Evolutionary conservation across 1,140 invertebrate genomes (phyloP).

Genomic region (Theocolax elegans): DNA sequence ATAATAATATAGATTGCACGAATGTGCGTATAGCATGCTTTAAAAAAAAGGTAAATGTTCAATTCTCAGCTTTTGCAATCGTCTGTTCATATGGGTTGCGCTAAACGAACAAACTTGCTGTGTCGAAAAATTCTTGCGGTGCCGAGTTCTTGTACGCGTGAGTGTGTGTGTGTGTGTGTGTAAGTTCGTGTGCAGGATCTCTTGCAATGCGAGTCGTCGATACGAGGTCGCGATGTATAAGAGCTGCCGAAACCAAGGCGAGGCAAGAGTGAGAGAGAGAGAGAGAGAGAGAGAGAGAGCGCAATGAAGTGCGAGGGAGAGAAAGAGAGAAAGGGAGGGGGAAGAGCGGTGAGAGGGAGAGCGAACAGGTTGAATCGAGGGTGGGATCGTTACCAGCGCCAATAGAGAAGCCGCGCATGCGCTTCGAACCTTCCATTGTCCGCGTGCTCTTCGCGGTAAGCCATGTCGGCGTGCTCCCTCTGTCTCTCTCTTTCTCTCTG

Average conservation of each 20-base stretch:
- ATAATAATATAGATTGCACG: too few relatives aligned
- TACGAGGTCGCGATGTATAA: not conserved
- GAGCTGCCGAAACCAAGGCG: constrained; percentile 7
- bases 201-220: constrained; percentile 34
- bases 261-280: not conserved
- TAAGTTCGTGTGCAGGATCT: constrained; percentile 45
- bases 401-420: constrained; percentile 59
- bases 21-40: too few relatives aligned
- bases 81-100: too few relatives aligned
- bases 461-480: constrained; percentile 38
- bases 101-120: too few relatives aligned
- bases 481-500: not conserved
- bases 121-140: too few relatives aligned
- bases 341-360: constrained; percentile 36
- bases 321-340: not conserved
- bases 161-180: not conserved
- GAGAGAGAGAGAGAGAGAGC: constrained; percentile 26
- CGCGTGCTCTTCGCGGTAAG: constrained; percentile 49
- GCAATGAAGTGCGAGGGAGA: constrained; percentile 6
- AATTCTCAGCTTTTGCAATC: too few relatives aligned
- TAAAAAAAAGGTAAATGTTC: too few relatives aligned
- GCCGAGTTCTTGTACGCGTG: not conserved
- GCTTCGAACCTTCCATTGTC: constrained; percentile 59
- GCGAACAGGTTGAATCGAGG: constrained; percentile 52
- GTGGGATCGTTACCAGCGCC: constrained; percentile 65